Percentiles rank a stretch among this genome's conserved stretches.
phyloP scores from a whole-genome alignment of 1,140 invertebrate species.

The Vollenhovia emeryi region DNA sequence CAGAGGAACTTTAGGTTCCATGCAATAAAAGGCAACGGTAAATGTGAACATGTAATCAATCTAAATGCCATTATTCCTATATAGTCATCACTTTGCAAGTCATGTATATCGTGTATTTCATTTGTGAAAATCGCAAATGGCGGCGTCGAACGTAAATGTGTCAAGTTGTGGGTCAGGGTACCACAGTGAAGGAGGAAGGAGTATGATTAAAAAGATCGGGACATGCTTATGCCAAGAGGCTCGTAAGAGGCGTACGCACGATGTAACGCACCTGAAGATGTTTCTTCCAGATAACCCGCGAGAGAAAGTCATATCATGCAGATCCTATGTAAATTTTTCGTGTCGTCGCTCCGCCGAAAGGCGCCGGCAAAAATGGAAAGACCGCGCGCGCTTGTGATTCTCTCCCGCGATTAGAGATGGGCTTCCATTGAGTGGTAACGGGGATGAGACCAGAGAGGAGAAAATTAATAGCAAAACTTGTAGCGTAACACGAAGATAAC shows the following conservation, averaged over 20 bases:
- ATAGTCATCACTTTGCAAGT: no score
- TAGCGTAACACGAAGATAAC: not conserved
- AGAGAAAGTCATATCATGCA: slow-evolving; percentile 59
- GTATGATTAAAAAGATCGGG: slow-evolving; percentile 44
- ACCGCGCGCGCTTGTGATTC: not conserved
- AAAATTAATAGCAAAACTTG: slow-evolving; percentile 12
- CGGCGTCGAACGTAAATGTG: not conserved
- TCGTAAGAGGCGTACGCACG: slow-evolving; percentile 25
- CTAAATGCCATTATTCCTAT: no score
- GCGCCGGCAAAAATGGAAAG: slow-evolving; percentile 3
- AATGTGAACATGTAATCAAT: not conserved
- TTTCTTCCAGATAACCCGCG: slow-evolving; percentile 50
- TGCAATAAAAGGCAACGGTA: not conserved
- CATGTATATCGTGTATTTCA: no score
- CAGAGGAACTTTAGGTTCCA: not conserved
- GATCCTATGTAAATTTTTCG: slow-evolving; percentile 62
- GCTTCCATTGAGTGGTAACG: not conserved
- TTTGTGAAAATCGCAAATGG: not conserved
- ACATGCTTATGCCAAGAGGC: not conserved
- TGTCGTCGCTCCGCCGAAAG: slow-evolving; percentile 2
- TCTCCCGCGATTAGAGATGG: not conserved
- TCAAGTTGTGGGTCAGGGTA: slow-evolving; percentile 52
- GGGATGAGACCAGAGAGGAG: not conserved
- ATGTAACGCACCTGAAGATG: slow-evolving; percentile 56
- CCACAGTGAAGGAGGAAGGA: not conserved